phyloP scores from a whole-genome alignment of 2,113 vertebrate species.

The Mastomys natalensis region DNA sequence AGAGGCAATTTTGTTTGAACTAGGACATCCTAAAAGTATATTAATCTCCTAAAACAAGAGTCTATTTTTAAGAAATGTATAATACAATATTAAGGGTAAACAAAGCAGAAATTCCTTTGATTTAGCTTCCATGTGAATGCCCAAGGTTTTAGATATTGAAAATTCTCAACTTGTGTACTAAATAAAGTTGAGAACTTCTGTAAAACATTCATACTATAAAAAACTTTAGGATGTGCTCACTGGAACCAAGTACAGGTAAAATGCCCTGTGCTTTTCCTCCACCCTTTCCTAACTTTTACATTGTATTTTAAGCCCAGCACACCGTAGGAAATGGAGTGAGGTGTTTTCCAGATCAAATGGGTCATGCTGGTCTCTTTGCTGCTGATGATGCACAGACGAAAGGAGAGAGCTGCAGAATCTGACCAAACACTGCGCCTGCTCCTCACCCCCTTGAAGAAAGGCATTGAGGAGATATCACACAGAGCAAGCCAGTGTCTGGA shows the following conservation, averaged over 20 bases:
- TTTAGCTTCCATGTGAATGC: background rate
- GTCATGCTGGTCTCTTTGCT: background rate
- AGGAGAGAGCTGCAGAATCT: background rate
- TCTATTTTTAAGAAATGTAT: constrained; percentile 10
- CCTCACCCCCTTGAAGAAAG: background rate
- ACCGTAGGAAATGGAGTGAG: background rate
- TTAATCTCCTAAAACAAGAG: background rate
- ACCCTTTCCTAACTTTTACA: background rate
- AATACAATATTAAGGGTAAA: constrained; percentile 3
- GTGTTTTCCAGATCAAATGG: background rate
- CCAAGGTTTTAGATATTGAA: background rate
- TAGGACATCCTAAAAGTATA: background rate
- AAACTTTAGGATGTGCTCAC: background rate
- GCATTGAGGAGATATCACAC: no score
- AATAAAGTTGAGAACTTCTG: background rate
- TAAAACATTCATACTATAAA: background rate
- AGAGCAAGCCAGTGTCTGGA: background rate
- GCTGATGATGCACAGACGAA: background rate
- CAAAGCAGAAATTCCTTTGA: background rate
- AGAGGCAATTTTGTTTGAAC: background rate
- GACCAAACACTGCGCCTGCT: background rate
- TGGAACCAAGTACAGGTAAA: background rate
- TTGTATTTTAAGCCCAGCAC: background rate
- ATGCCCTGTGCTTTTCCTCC: background rate
- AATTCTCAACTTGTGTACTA: background rate